Base-by-base conservation (phyloP, 2,888 invertebrate species). In the Rhagonycha lutea region DNA sequence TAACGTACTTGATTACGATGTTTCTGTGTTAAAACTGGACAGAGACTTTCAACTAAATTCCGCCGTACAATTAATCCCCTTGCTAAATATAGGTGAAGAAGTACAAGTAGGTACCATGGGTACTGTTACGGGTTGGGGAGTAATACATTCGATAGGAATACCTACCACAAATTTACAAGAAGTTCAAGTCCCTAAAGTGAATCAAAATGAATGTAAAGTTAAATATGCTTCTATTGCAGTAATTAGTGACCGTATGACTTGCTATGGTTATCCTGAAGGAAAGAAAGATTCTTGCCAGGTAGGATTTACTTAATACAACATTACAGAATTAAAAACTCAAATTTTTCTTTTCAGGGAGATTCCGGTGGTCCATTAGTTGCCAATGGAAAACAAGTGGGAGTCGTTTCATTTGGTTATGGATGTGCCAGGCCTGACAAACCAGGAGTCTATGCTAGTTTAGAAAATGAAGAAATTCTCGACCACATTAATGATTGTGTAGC, bases 251-350 rank as follows among this genome's bases (percentile, higher is more conserved):
- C 68, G 69, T 4, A 73, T 73, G 73, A 68, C 18, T 12, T 73
- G 73, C 18, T 72, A 47, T 23, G 72, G 72, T 11, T 29, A 29
- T 24, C 14, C 32, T 0, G 63, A 62, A 62, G 69, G 61, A 0
- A 61, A 60, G 8, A 74, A 74, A 23, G 74, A 74, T 32, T 11
- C 74, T 68, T 74, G 74, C 12, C 74, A 74, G 32, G 70, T 74
- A 73, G 2, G n/a, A 47, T 7, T 47, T 47, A 5, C 4, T 29
- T 24, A 3, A 23, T n/a, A n/a, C 2, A 14, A 24, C 8, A 12
- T 12, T n/a, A 24, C 3, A 4, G 0, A 10, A 11, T 18, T 61
- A 28, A 29, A 11, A 8, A 12, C 11, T 18, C 11, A 18, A 14
- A 12, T 14, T 4, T 24, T 32, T 9, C 1, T 14, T 29, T 12